Percentiles rank a stretch among this genome's conserved stretches.
Conservation (phyloP, 2,888 invertebrate genomes). For the Eugnorisma glareosa region DNA sequence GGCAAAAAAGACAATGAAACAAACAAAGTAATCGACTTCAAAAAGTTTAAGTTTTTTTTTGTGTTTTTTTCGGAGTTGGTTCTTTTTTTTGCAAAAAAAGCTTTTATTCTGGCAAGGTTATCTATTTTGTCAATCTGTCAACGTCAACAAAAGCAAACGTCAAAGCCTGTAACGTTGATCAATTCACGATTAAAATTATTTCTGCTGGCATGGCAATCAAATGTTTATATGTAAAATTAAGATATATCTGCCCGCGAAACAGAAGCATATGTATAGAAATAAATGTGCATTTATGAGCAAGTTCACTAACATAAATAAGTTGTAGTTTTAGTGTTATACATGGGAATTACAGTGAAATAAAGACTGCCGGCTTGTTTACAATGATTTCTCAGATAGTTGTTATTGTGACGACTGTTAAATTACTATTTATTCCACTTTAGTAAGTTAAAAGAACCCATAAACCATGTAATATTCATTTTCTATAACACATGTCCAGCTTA, state of each 20-base stretch:
- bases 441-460: slow-evolving; percentile 87
- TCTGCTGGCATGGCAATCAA: slow-evolving; percentile 45
- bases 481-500: not conserved
- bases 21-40: too few species aligned
- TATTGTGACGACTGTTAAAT: slow-evolving; percentile 92
- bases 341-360: slow-evolving; percentile 1
- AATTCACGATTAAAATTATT: slow-evolving; percentile 4
- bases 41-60: too few species aligned
- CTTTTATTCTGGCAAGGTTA: not conserved
- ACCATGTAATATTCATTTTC: not conserved
- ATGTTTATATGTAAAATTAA: slow-evolving; percentile 32
- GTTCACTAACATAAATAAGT: not conserved
- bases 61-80: too few species aligned
- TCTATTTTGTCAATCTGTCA: not conserved
- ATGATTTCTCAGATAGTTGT: slow-evolving; percentile 88
- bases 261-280: slow-evolving; percentile 1
- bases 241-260: not conserved
- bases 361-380: slow-evolving; percentile 60
- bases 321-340: not conserved
- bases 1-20: too few species aligned
- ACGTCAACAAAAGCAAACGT: slow-evolving; percentile 25
- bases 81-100: too few species aligned
- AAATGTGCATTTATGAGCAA: slow-evolving; percentile 1
- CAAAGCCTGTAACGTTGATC: slow-evolving; percentile 9
- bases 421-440: slow-evolving; percentile 95